Conservation (phyloP, 2,797 vertebrate genomes). For the Cryptoblepharus egeriae region DNA sequence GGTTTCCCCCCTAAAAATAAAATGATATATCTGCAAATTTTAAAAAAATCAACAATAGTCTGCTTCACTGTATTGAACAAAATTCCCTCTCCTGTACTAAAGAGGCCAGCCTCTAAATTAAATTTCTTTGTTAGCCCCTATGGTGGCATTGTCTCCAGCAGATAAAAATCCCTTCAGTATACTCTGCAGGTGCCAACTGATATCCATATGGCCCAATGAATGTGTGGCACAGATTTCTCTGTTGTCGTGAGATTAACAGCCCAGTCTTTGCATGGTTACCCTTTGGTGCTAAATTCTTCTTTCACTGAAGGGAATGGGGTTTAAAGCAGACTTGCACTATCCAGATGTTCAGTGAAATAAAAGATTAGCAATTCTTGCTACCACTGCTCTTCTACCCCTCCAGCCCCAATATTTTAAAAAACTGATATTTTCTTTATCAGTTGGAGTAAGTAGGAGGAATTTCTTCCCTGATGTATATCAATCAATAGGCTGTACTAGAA, state of each 20-base stretch:
- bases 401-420: slow-evolving; percentile 67
- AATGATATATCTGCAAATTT: background rate
- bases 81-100: slow-evolving; percentile 29
- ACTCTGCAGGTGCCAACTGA: slow-evolving; percentile 56
- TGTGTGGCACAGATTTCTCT: slow-evolving; percentile 69
- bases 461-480: slow-evolving; percentile 80
- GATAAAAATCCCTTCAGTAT: slow-evolving; percentile 24
- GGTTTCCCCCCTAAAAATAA: background rate
- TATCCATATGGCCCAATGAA: slow-evolving; percentile 70
- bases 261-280: slow-evolving; percentile 75
- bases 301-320: slow-evolving; percentile 69
- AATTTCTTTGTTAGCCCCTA: slow-evolving; percentile 56
- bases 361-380: slow-evolving; percentile 78
- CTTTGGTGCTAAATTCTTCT: slow-evolving; percentile 79
- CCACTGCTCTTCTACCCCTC: slow-evolving; percentile 70
- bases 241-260: slow-evolving; percentile 78
- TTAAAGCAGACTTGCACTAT: slow-evolving; percentile 74
- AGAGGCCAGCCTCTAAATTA: slow-evolving; percentile 29
- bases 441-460: slow-evolving; percentile 77
- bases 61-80: slow-evolving; percentile 59
- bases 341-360: slow-evolving; percentile 83
- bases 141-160: slow-evolving; percentile 47
- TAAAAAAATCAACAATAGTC: slow-evolving; percentile 55
- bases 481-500: slow-evolving; percentile 76
- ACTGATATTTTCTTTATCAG: slow-evolving; percentile 80